Conservation (phyloP, 2,797 vertebrate species). For the Melanotaenia parkinsoni region DNA sequence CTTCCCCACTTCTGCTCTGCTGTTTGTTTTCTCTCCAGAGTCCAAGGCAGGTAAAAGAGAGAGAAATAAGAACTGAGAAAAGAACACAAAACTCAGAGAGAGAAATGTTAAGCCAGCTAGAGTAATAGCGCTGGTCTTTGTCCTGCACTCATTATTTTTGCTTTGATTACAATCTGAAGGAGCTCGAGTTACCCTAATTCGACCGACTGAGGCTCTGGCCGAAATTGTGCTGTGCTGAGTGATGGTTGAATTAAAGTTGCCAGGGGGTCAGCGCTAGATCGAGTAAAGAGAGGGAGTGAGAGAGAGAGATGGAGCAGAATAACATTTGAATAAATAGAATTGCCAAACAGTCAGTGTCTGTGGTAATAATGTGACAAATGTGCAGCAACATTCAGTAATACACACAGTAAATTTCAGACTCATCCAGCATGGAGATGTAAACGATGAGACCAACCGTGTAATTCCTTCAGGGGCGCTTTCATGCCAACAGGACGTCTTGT, state of each 20-base stretch:
- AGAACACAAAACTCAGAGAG: constrained; percentile 25
- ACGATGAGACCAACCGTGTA: constrained; percentile 68
- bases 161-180: constrained; percentile 83
- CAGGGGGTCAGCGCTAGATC: constrained; percentile 36
- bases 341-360: constrained; percentile 47
- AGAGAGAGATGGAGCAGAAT: constrained; percentile 26
- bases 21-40: constrained; percentile 64
- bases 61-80: constrained; percentile 20
- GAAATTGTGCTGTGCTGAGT: constrained; percentile 84
- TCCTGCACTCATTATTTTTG: constrained; percentile 80
- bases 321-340: constrained; percentile 35
- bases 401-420: constrained; percentile 47
- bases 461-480: constrained; percentile 70
- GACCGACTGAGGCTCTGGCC: constrained; percentile 69
- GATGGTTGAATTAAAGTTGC: constrained; percentile 81
- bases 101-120: constrained; percentile 74
- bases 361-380: constrained; percentile 54
- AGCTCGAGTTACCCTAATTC: constrained; percentile 81
- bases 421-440: constrained; percentile 62
- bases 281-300: constrained; percentile 27
- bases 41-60: constrained; percentile 36
- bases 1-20: constrained; percentile 22
- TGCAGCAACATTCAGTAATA: constrained; percentile 36
- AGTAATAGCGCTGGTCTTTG: constrained; percentile 76
- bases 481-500: constrained; percentile 71